phyloP scores from a whole-genome alignment of 2,113 vertebrate species.

The Datnioides undecimradiatus region DNA sequence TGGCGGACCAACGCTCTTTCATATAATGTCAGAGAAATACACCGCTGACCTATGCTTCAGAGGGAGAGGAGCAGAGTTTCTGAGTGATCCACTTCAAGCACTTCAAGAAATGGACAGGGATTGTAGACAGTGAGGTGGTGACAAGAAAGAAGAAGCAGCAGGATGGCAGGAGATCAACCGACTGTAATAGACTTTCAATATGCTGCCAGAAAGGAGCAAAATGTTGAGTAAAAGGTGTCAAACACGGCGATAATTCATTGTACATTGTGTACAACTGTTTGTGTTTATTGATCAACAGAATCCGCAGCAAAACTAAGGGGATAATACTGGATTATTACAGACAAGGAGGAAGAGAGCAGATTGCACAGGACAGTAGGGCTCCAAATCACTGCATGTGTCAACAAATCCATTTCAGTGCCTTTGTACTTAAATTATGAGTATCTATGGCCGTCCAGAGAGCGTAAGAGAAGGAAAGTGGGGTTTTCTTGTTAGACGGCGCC shows the following conservation, averaged over 20 bases:
- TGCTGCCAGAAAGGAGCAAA: not conserved
- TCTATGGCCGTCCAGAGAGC: constrained; percentile 9
- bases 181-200: not conserved
- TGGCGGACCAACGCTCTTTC: not conserved
- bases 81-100: not conserved
- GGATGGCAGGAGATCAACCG: not conserved
- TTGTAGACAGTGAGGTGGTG: not conserved
- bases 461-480: constrained; percentile 22
- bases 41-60: not conserved
- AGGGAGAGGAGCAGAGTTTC: not conserved
- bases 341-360: not conserved
- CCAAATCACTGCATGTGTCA: constrained; percentile 8
- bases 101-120: not conserved
- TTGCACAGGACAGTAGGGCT: not conserved
- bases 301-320: not conserved
- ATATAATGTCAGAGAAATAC: constrained; percentile 28
- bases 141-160: not conserved
- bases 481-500: constrained; percentile 55
- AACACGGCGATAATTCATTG: too few relatives aligned
- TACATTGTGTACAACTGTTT: not conserved
- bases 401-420: constrained; percentile 1
- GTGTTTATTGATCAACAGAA: not conserved
- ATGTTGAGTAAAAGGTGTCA: not conserved
- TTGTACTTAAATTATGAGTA: constrained; percentile 38
- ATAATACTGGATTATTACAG: not conserved